Percentiles rank a stretch among this genome's conserved stretches.
Conservation (phyloP, 2,797 vertebrate species). For the Loriculus beryllinus region DNA sequence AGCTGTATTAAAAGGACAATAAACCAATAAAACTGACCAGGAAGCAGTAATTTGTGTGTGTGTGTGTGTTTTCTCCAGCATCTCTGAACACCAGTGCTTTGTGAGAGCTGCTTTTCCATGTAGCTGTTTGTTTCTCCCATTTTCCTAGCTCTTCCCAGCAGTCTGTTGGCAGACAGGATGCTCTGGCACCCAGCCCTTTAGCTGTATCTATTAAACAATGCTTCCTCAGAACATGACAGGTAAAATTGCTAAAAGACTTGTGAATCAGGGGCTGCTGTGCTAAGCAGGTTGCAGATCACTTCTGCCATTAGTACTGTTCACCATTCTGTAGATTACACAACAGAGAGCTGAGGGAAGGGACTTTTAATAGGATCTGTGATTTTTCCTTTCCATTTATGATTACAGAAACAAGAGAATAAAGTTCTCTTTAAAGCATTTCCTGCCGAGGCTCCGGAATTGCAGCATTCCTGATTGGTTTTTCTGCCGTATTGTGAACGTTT, state of each 20-base stretch:
- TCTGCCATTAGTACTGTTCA: not conserved
- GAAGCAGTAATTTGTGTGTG: not conserved
- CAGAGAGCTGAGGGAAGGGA: not conserved
- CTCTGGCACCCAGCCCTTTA: not conserved
- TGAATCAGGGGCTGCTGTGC: not conserved
- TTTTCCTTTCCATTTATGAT: not conserved
- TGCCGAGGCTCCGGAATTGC: not conserved
- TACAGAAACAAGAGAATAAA: not conserved
- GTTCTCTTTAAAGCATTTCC: not conserved
- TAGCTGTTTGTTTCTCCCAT: not conserved
- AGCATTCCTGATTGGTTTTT: not conserved
- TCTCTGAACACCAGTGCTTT: not conserved
- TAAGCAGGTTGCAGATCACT: not conserved
- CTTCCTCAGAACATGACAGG: not conserved
- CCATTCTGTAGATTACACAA: not conserved
- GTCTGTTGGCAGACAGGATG: not conserved
- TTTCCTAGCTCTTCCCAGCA: not conserved
- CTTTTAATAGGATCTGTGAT: not conserved
- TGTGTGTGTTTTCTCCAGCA: not conserved
- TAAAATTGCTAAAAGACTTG: not conserved
- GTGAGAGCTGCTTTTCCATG: not conserved
- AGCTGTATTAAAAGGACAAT: not conserved
- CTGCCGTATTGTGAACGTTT: not conserved
- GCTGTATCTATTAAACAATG: accelerated
- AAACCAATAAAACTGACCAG: not conserved